Percentiles rank a stretch among this genome's conserved stretches.
These are phyloP conservation scores for Oncopeltus fasciatus DNA, from an alignment of 1,140 invertebrate genomes.

Conservation along the genomic window DNA sequence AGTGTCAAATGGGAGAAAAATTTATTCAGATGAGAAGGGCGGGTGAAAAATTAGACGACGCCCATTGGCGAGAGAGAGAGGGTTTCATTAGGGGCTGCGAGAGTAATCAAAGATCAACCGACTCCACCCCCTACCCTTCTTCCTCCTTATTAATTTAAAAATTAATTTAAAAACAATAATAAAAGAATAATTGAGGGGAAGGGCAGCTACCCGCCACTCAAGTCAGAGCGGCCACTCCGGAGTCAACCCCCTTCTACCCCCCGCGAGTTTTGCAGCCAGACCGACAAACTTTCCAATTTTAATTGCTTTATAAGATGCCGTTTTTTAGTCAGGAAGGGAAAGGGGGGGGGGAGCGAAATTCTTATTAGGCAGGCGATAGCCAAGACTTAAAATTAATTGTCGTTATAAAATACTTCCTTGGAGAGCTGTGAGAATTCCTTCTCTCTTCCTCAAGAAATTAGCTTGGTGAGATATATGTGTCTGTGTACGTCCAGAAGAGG, in stretches of 20 bases:
- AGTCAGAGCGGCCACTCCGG: too few species aligned
- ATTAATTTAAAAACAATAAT: constrained; percentile 8
- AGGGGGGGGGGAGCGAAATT: not conserved
- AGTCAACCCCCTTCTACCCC: too few species aligned
- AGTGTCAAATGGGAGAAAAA: not conserved
- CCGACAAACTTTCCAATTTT: not conserved
- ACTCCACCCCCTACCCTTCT: too few species aligned
- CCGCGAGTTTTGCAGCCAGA: too few species aligned
- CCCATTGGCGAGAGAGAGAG: not conserved
- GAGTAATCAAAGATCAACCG: constrained; percentile 4
- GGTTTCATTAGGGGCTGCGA: not conserved
- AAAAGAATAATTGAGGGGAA: constrained; percentile 7
- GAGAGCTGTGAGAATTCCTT: too few species aligned
- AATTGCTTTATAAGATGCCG: constrained; percentile 8
- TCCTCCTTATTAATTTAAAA: too few species aligned
- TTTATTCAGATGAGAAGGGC: not conserved
- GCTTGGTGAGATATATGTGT: too few species aligned
- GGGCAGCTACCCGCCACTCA: not conserved
- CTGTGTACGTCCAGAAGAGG: too few species aligned
- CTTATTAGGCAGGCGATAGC: not conserved
- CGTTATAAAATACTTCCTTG: not conserved
- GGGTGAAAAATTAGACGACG: not conserved
- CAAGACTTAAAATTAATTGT: constrained; percentile 9
- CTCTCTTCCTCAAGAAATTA: too few species aligned
- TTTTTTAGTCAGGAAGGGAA: not conserved